Percentiles rank a stretch among this genome's conserved stretches.
Conservation (phyloP, 2,888 invertebrate genomes). For the Dromius quadrimaculatus region DNA sequence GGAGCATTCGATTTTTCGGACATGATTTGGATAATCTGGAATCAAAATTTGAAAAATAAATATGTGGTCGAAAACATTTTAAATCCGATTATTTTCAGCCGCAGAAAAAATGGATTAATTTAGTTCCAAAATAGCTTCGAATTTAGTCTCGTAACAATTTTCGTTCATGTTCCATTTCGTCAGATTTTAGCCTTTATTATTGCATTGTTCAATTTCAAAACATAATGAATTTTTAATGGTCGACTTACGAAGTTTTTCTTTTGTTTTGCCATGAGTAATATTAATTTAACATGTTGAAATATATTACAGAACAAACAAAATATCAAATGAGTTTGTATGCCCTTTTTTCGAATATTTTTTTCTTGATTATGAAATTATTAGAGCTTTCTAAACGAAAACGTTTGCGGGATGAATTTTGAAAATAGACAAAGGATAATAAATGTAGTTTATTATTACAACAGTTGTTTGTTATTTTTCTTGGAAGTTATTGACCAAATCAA, state of each 20-base stretch:
- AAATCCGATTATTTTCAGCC: too few species aligned
- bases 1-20: too few species aligned
- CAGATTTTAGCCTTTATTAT: slow-evolving; percentile 13
- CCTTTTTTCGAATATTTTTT: slow-evolving; percentile 15
- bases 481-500: slow-evolving; percentile 40
- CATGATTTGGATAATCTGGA: too few species aligned
- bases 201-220: slow-evolving; percentile 41
- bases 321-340: slow-evolving; percentile 4
- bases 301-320: slow-evolving; percentile 15
- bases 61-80: too few species aligned
- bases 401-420: background rate
- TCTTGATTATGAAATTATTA: slow-evolving; percentile 3
- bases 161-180: slow-evolving; percentile 15
- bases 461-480: slow-evolving; percentile 36
- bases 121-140: too few species aligned
- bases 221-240: slow-evolving; percentile 42
- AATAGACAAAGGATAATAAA: background rate
- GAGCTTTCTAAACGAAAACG: slow-evolving; percentile 21
- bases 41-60: too few species aligned
- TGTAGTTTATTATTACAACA: slow-evolving; percentile 33
- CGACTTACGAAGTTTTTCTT: slow-evolving; percentile 29
- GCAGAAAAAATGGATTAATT: too few species aligned
- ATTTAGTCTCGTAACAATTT: too few species aligned
- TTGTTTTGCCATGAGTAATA: slow-evolving; percentile 24
- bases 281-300: slow-evolving; percentile 33